Evolutionary conservation across 2,113 vertebrate species (phyloP).

Genomic region (Diadophis punctatus): DNA sequence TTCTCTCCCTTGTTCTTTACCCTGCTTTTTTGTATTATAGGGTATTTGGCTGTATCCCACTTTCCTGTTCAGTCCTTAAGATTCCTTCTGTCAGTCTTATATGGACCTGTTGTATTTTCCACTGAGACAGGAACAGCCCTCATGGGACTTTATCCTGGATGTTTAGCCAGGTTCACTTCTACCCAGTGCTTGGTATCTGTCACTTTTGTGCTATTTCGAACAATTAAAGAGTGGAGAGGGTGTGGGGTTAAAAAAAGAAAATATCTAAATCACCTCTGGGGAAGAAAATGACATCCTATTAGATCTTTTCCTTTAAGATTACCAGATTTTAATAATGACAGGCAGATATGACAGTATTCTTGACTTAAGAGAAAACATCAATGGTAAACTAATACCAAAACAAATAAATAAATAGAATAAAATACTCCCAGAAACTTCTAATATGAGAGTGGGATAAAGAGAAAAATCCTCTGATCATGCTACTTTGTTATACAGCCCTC

Average conservation of each 20-base stretch:
- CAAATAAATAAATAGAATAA: neutral
- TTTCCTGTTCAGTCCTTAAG: constrained; percentile 11
- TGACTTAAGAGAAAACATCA: neutral
- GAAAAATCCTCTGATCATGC: neutral
- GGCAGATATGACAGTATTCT: neutral
- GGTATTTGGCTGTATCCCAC: constrained; percentile 59
- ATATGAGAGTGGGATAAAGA: neutral
- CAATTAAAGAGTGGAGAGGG: constrained; percentile 61
- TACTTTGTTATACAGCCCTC: neutral
- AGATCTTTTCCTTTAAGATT: neutral
- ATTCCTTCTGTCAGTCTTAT: neutral
- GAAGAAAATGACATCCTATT: neutral
- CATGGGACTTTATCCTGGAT: constrained; percentile 15
- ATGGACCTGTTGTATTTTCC: constrained; percentile 17
- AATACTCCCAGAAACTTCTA: neutral
- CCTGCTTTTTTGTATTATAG: constrained; percentile 61
- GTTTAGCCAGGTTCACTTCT: constrained; percentile 20
- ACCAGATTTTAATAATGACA: neutral
- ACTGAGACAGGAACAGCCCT: constrained; percentile 5
- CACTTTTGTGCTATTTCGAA: constrained; percentile 73
- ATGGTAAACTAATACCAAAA: neutral
- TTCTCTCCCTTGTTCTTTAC: neutral
- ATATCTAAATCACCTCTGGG: neutral
- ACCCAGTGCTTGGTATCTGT: constrained; percentile 66
- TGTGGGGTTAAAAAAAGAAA: neutral